Conservation (phyloP, 2,113 vertebrate genomes). For the Misgurnus anguillicaudatus region DNA sequence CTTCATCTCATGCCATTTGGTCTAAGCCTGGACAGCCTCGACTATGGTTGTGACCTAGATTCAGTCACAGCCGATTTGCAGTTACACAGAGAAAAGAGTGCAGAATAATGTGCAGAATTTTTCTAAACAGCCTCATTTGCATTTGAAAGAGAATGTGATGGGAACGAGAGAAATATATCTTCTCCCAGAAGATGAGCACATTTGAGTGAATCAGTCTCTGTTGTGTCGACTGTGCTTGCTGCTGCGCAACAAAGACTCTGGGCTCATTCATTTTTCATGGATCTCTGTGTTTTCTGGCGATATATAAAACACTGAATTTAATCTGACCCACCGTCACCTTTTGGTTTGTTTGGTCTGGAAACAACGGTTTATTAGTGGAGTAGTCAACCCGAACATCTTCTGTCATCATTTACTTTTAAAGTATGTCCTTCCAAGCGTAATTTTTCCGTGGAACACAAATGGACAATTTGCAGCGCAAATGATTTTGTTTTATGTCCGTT, state of each 20-base stretch:
- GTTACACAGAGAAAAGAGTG: background rate
- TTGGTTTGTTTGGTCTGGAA: constrained; percentile 22
- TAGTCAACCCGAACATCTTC: background rate
- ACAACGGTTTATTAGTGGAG: background rate
- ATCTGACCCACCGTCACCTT: constrained; percentile 1
- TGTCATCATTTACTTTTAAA: background rate
- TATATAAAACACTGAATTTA: constrained; percentile 8
- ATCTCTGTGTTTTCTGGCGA: constrained; percentile 21
- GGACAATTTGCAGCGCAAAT: no score
- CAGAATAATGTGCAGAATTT: constrained; percentile 23
- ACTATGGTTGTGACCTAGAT: constrained; percentile 36
- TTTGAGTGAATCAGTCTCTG: constrained; percentile 10
- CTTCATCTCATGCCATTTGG: constrained; percentile 5
- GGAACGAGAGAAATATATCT: constrained; percentile 4
- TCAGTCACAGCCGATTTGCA: background rate
- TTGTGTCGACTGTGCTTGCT: background rate
- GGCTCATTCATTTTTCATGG: constrained; percentile 17
- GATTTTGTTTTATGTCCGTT: no score
- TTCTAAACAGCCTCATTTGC: constrained; percentile 50
- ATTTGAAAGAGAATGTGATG: constrained; percentile 30
- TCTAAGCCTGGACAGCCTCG: background rate
- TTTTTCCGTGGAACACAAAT: background rate
- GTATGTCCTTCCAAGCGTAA: background rate
- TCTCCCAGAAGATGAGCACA: constrained; percentile 28
- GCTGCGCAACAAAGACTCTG: background rate